A percentile compares a stretch with the other conserved stretches of the same genome.
phyloP scores from a whole-genome alignment of 2,888 invertebrate genomes.

The Polydrusus tereticollis region DNA sequence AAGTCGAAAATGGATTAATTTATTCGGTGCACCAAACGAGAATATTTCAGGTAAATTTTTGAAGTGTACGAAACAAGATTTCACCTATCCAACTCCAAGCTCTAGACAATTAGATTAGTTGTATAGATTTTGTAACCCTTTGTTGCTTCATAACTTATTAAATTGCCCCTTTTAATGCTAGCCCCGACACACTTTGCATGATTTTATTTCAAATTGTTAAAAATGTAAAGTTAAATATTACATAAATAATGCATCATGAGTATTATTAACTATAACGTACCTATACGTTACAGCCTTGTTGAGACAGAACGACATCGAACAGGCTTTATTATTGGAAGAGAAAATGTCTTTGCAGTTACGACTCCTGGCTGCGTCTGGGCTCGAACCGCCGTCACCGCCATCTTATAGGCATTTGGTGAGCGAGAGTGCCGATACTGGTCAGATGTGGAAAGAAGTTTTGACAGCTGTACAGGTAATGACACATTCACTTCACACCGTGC shows the following conservation, averaged over 20 bases:
- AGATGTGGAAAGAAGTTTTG: slow-evolving; percentile 87
- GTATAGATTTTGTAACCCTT: slow-evolving; percentile 6
- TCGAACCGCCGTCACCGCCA: slow-evolving; percentile 74
- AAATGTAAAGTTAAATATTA: neutral
- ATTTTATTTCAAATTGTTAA: neutral
- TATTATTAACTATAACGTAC: neutral
- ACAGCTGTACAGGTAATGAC: slow-evolving; percentile 77
- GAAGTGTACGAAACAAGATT: neutral
- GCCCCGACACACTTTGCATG: neutral
- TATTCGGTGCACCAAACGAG: too few species aligned
- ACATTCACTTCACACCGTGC: neutral
- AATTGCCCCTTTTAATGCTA: slow-evolving; percentile 2
- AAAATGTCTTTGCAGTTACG: slow-evolving; percentile 88
- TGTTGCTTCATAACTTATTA: slow-evolving; percentile 4
- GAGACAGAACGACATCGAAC: slow-evolving; percentile 89
- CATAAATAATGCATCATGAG: too few species aligned
- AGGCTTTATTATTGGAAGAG: slow-evolving; percentile 87
- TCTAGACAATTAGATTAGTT: neutral
- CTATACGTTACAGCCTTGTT: slow-evolving; percentile 77
- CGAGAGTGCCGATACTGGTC: slow-evolving; percentile 82
- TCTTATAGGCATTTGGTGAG: slow-evolving; percentile 84
- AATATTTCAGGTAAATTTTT: too few species aligned
- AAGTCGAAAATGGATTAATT: too few species aligned
- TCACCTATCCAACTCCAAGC: neutral
- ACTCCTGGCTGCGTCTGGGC: slow-evolving; percentile 78